Percentiles rank a stretch among this genome's conserved stretches.
phyloP scores from a whole-genome alignment of 2,113 vertebrate species.

The Anas platyrhynchos region DNA sequence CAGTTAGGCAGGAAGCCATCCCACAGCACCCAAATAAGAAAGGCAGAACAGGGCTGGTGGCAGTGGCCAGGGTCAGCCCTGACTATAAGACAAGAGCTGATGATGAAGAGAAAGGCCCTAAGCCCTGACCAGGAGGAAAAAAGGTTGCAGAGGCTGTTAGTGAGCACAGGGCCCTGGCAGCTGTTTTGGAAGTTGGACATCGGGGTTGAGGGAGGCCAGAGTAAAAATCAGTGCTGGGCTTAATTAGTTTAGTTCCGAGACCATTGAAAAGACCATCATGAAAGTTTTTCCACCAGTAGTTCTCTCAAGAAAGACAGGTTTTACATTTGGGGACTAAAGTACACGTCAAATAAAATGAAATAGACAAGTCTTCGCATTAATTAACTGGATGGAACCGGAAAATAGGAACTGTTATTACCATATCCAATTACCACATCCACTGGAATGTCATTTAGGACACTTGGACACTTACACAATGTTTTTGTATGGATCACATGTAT shows the following conservation, averaged over 20 bases:
- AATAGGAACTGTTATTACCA: background rate
- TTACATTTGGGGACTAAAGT: background rate
- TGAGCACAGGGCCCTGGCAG: background rate
- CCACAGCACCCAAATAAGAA: background rate
- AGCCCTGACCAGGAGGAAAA: background rate
- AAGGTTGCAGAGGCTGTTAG: background rate
- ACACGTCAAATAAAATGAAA: background rate
- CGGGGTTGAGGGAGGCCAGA: background rate
- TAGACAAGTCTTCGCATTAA: background rate
- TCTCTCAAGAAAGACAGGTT: background rate
- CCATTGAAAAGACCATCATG: background rate
- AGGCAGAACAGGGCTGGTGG: background rate
- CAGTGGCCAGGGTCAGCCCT: background rate
- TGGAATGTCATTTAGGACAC: background rate
- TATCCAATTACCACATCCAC: background rate
- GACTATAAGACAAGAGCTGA: background rate
- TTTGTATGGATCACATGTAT: background rate
- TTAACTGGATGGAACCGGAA: background rate
- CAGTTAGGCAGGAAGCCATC: too few species aligned
- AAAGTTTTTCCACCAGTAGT: background rate
- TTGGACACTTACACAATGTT: background rate
- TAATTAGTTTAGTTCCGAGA: background rate
- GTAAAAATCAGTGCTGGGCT: background rate
- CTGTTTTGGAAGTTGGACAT: background rate
- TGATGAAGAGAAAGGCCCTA: background rate